Conservation (phyloP, 2,113 vertebrate species). For the Macroglossus sobrinus region DNA sequence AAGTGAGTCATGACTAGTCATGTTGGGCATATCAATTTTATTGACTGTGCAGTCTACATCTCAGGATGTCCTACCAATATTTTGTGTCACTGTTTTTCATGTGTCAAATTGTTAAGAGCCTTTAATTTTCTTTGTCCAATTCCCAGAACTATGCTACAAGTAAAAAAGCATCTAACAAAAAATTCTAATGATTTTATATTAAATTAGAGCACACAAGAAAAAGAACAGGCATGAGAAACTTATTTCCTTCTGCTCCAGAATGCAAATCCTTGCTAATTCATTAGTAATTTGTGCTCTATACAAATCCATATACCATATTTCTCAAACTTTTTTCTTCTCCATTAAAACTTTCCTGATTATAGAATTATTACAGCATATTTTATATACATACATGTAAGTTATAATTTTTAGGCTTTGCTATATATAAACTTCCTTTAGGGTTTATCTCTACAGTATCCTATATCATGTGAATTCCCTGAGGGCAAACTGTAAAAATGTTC, state of each 20-base stretch:
- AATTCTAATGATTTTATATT: neutral
- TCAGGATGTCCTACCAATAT: neutral
- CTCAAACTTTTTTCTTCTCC: neutral
- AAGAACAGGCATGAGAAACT: neutral
- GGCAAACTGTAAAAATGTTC: neutral
- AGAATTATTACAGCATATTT: neutral
- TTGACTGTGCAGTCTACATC: neutral
- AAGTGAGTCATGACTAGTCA: neutral
- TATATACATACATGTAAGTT: neutral
- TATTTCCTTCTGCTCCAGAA: neutral
- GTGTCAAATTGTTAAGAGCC: neutral
- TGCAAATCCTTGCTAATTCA: neutral
- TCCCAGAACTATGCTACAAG: neutral
- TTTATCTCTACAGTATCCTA: neutral
- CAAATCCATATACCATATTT: neutral
- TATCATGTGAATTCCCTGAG: neutral
- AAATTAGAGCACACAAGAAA: neutral
- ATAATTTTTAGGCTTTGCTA: neutral
- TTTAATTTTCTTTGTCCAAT: neutral
- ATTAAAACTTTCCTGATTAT: neutral
- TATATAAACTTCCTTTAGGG: neutral
- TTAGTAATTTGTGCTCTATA: neutral
- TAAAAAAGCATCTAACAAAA: neutral
- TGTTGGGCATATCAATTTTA: neutral
- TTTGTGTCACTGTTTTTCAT: neutral